These are phyloP conservation scores for Drosophila algonquin DNA, from an alignment of 2,888 invertebrate species.

Conservation along the genomic window DNA sequence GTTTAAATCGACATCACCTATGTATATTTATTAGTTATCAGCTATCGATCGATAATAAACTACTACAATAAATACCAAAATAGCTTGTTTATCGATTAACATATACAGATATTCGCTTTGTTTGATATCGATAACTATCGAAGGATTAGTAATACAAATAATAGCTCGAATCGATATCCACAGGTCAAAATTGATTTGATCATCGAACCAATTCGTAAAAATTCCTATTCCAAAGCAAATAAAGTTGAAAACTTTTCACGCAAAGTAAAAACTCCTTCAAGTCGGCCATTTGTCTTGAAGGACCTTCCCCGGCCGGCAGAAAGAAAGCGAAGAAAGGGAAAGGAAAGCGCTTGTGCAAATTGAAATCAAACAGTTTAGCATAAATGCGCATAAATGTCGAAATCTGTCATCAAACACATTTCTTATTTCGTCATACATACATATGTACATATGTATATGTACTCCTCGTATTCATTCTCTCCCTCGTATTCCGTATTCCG, in stretches of 20 bases:
- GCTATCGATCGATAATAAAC: no score
- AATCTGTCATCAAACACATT: slow-evolving; percentile 75
- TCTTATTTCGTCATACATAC: slow-evolving; percentile 54
- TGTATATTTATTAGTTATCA: no score
- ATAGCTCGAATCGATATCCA: no score
- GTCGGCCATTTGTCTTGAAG: background rate
- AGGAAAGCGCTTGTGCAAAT: slow-evolving; percentile 22
- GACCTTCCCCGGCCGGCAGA: background rate
- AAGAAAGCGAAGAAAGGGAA: background rate
- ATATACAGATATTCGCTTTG: no score
- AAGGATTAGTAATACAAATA: no score
- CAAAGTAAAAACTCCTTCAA: background rate
- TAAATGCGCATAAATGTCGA: slow-evolving; percentile 78
- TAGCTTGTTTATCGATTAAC: no score
- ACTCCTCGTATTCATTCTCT: no score
- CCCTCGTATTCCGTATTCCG: no score
- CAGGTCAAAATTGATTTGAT: background rate
- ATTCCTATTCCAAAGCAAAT: background rate
- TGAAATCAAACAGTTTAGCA: slow-evolving; percentile 73
- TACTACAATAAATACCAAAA: no score
- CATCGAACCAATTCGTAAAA: background rate
- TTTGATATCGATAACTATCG: no score
- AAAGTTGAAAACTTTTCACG: background rate
- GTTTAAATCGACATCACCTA: no score
- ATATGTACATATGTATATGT: no score